Evolutionary conservation across 2,797 vertebrate genomes (phyloP).

Genomic region (Gymnoscopelus microlampas): DNA sequence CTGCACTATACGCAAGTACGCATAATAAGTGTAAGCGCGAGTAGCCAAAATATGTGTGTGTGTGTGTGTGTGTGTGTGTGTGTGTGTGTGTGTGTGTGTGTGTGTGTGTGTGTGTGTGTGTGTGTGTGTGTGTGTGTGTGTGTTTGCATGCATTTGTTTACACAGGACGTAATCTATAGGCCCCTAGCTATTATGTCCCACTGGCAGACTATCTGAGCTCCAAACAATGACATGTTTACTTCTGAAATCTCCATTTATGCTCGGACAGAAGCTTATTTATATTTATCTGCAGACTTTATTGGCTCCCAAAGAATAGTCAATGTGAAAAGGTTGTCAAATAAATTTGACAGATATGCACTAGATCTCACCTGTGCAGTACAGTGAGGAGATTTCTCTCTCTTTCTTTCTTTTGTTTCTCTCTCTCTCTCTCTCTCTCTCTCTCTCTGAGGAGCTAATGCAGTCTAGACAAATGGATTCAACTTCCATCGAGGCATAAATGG

Average conservation of each 20-base stretch:
- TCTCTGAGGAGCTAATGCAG: conserved; percentile 33
- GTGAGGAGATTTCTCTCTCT: conserved; percentile 10
- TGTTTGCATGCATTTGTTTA: neutral
- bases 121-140: neutral
- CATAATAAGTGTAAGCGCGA: no score
- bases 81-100: neutral
- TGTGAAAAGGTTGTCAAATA: conserved; percentile 48
- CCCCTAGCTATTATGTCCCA: neutral
- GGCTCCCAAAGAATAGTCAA: conserved; percentile 21
- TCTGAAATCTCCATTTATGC: conserved; percentile 17
- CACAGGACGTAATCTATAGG: conserved; percentile 43
- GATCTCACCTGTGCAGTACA: conserved; percentile 23
- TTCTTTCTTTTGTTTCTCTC: neutral
- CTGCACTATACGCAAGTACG: no score
- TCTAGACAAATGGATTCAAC: conserved; percentile 33
- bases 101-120: neutral
- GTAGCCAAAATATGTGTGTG: neutral
- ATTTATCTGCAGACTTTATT: conserved; percentile 28
- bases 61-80: neutral
- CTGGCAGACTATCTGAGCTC: conserved; percentile 10
- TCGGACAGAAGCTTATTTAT: conserved; percentile 7
- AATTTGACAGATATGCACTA: conserved; percentile 33
- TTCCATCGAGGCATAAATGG: conserved; percentile 20
- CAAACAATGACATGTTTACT: conserved; percentile 15
- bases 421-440: conserved; percentile 15